Evolutionary conservation across 2,888 invertebrate genomes (phyloP), one percentile per base, ranked within the genome.

Genomic region (Caradrina kadenii): DNA sequence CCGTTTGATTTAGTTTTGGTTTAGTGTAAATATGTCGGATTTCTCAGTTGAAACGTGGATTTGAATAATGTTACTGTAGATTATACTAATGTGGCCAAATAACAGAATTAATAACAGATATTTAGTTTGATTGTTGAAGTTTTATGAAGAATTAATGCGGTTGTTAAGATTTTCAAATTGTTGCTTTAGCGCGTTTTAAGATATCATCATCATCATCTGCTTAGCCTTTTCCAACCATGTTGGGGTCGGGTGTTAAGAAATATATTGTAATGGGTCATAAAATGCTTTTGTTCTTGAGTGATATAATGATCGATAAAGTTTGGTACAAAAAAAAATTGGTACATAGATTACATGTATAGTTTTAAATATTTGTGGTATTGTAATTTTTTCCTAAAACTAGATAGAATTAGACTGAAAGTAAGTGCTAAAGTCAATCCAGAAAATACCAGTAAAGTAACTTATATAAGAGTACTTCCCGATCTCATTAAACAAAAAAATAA

Each of bases 1-100:
- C 79, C 88, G 89, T 89, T 89, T 89, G 89, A 90, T 92, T 91
- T 89, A 89, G 91, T 87, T 91, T 90, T 88, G 86, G 87, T 91
- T 91, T 88, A 88, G 82, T 82, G 84, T 86, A 86, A 88, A 90
- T 88, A 86, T 80, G 80, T 83, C 64, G 69, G 64, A 78, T 80
- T 81, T 84, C 80, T 76, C 80, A 69, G 60, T 62, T 50, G 65
- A 69, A 81, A 83, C 7, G 71, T 74, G 76, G 73, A 84, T 84
- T 87, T 87, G 74, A 77, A 76, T 80, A 66, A 80, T 73, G 72
- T 67, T 79, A 69, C 71, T 66, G 75, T 79, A 79, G 67, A 79
- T 70, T 76, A 77, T 54, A 66, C 49, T 73, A 76, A 82, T 74
- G 68, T 58, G 26, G 59, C 53, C 35, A 64, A 74, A 83, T 67